Percentiles rank a stretch among this genome's conserved stretches.
These are phyloP conservation scores for Thomomys bottae DNA, from an alignment of 2,113 vertebrate species.

Conservation along the genomic window DNA sequence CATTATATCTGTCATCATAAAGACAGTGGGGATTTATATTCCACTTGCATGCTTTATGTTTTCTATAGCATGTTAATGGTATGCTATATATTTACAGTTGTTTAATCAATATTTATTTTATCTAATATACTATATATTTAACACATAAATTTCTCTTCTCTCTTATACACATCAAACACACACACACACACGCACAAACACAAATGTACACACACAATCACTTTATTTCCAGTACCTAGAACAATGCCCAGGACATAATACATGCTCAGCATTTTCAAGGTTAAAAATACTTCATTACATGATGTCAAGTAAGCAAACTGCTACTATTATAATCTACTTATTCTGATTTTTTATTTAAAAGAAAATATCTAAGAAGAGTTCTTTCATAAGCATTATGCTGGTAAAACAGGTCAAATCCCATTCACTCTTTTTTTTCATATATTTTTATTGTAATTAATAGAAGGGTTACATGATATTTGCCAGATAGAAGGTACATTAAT, in stretches of 20 bases:
- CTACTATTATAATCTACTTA: neutral
- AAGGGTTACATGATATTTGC: too few relatives aligned
- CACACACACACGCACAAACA: neutral
- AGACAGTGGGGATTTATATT: neutral
- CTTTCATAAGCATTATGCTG: neutral
- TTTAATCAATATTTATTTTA: constrained; percentile 32
- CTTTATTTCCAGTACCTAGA: constrained; percentile 20
- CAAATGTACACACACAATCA: neutral
- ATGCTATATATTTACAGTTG: neutral
- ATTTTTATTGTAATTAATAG: too few relatives aligned
- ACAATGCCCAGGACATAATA: neutral
- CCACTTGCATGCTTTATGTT: neutral
- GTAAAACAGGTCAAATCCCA: constrained; percentile 13
- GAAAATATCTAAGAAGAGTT: constrained; percentile 7
- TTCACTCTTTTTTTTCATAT: too few relatives aligned
- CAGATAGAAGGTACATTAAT: too few relatives aligned
- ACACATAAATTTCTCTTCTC: neutral
- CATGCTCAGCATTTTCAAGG: neutral
- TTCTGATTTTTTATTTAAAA: constrained; percentile 26
- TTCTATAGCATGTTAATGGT: neutral
- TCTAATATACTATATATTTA: neutral
- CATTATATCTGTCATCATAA: constrained; percentile 1
- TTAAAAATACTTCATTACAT: constrained; percentile 4
- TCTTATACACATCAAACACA: neutral
- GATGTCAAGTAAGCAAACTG: constrained; percentile 10